Evolutionary conservation across 2,113 vertebrate species (phyloP).

Genomic region (Callopanchax toddi): DNA sequence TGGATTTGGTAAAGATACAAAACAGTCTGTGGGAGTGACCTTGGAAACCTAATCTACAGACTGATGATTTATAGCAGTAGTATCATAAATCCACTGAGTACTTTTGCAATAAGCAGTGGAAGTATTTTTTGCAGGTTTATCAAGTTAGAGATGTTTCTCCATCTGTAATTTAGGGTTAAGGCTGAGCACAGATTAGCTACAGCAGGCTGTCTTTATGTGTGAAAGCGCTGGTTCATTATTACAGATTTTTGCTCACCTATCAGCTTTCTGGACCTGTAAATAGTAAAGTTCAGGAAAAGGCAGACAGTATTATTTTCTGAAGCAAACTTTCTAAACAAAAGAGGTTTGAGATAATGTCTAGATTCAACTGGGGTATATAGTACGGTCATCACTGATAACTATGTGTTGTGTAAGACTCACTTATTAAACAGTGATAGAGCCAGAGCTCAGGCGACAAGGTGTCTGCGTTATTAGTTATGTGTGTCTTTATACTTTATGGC

Average conservation of each 20-base stretch:
- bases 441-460: constrained; percentile 18
- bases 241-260: constrained; percentile 5
- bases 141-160: neutral
- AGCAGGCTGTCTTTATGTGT: constrained; percentile 4
- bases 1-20: no score
- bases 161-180: neutral
- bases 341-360: constrained; percentile 33
- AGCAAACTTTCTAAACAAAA: constrained; percentile 11
- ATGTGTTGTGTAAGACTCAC: constrained; percentile 25
- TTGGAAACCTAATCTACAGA: no score
- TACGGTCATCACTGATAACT: constrained; percentile 57
- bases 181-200: no score
- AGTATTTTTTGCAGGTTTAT: neutral
- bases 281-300: no score
- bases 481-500: no score
- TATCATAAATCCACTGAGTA: no score
- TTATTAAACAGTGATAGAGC: constrained; percentile 8
- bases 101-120: neutral
- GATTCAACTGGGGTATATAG: constrained; percentile 7
- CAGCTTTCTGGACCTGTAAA: neutral
- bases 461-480: constrained; percentile 30
- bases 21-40: no score
- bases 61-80: no score
- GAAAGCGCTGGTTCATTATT: constrained; percentile 1
- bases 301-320: constrained; percentile 15